These are phyloP conservation scores for Andrena cerasifolii DNA, from an alignment of 1,140 invertebrate genomes.

Conservation along the genomic window DNA sequence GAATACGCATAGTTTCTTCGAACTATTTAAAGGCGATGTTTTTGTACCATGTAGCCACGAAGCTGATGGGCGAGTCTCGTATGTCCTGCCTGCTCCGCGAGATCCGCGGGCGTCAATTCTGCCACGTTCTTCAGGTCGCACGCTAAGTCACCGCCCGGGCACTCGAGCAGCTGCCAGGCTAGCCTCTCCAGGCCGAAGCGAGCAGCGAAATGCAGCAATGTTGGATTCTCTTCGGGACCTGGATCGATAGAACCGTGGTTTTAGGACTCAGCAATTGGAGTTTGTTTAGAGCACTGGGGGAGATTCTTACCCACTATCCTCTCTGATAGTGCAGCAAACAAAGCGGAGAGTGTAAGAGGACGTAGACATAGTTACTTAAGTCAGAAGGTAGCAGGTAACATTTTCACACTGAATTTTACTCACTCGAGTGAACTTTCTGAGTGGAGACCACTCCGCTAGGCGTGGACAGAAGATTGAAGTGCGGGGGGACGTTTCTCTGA, in stretches of 20 bases:
- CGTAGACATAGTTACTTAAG: too few relatives aligned
- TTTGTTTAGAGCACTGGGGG: too few relatives aligned
- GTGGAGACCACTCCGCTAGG: constrained; percentile 70
- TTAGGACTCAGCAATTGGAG: too few relatives aligned
- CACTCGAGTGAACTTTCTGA: constrained; percentile 78
- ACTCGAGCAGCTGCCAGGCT: constrained; percentile 91
- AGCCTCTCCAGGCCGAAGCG: constrained; percentile 92
- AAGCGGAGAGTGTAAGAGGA: background rate
- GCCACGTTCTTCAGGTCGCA: constrained; percentile 90
- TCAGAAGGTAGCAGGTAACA: too few relatives aligned
- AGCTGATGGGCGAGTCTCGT: constrained; percentile 87
- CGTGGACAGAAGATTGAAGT: constrained; percentile 88
- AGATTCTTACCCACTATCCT: constrained; percentile 33
- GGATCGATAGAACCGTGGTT: background rate
- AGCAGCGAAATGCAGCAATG: constrained; percentile 93
- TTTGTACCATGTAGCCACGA: constrained; percentile 88
- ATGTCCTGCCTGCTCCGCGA: constrained; percentile 89
- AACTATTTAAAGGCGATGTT: constrained; percentile 66
- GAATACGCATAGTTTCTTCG: too few relatives aligned
- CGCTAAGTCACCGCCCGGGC: constrained; percentile 90
- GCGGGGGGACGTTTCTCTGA: constrained; percentile 90
- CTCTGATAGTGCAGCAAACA: background rate
- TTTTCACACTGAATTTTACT: too few relatives aligned
- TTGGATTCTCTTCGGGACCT: constrained; percentile 93
- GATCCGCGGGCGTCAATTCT: constrained; percentile 90